A percentile compares a stretch with the other conserved stretches of the same genome.
phyloP scores from a whole-genome alignment of 2,113 vertebrate genomes.

The Scartelaos histophorus region DNA sequence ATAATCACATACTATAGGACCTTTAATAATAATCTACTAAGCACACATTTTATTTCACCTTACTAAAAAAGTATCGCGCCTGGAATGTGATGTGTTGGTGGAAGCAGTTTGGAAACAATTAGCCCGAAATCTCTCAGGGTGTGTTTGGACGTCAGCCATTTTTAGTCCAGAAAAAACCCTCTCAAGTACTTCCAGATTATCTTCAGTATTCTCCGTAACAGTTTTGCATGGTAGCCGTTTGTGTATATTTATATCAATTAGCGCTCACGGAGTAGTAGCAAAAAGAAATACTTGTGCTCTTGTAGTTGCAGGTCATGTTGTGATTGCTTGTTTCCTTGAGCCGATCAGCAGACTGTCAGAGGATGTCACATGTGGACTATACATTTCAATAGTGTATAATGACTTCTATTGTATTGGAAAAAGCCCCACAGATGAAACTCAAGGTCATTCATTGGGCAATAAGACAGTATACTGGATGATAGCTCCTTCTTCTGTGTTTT shows the following conservation, averaged over 20 bases:
- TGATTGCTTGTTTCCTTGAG: conserved; percentile 7
- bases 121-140: conserved; percentile 74
- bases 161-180: conserved; percentile 58
- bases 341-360: conserved; percentile 25
- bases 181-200: conserved; percentile 86
- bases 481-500: conserved; percentile 21
- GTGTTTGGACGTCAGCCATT: conserved; percentile 76
- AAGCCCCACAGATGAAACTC: conserved; percentile 20
- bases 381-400: conserved; percentile 22
- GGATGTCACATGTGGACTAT: conserved; percentile 7
- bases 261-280: conserved; percentile 16
- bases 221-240: conserved; percentile 43
- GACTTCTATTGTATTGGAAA: conserved; percentile 15
- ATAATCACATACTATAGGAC: too few relatives aligned
- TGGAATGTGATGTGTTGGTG: conserved; percentile 15
- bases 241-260: conserved; percentile 39
- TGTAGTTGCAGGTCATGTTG: conserved; percentile 23
- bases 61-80: conserved; percentile 65
- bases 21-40: conserved; percentile 80
- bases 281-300: conserved; percentile 33
- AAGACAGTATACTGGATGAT: conserved; percentile 29
- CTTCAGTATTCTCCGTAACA: conserved; percentile 51
- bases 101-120: conserved; percentile 80
- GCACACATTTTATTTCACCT: conserved; percentile 89
- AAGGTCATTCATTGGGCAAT: conserved; percentile 14